Conservation (phyloP, 1,140 invertebrate genomes). For the Calephelis virginiensis region DNA sequence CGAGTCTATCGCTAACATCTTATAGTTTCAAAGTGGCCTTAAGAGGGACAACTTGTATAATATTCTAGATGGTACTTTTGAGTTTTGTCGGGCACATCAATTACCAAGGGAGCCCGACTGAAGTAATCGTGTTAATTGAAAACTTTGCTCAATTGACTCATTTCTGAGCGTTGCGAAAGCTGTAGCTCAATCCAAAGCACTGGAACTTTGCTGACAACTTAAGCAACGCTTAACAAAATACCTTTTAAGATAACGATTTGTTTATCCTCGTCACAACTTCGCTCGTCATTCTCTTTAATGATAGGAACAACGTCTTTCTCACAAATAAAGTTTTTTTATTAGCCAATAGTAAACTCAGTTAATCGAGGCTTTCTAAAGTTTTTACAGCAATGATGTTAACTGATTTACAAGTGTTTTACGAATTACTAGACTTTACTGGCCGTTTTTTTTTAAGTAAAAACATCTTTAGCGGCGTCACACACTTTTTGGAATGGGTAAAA, state of each 20-base stretch:
- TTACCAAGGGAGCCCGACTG: slow-evolving; percentile 5
- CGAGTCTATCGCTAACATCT: slow-evolving; percentile 1
- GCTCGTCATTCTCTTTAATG: slow-evolving; percentile 10
- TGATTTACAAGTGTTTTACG: no score
- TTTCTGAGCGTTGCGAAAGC: slow-evolving; percentile 1
- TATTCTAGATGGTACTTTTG: slow-evolving; percentile 18
- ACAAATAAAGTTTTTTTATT: no score
- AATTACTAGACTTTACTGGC: no score
- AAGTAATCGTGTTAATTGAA: slow-evolving; percentile 13
- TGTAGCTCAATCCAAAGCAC: slow-evolving; percentile 6
- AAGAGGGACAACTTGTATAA: slow-evolving; percentile 18
- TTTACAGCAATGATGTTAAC: no score
- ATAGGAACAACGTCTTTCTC: background rate
- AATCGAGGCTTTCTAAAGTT: no score
- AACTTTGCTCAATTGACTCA: slow-evolving; percentile 17
- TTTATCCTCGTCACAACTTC: slow-evolving; percentile 8
- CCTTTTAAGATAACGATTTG: slow-evolving; percentile 18
- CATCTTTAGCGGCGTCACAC: no score
- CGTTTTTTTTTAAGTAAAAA: no score
- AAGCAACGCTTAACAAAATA: slow-evolving; percentile 18
- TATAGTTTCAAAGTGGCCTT: slow-evolving; percentile 15
- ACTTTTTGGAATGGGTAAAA: no score
- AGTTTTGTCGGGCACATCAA: slow-evolving; percentile 18
- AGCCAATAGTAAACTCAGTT: no score
- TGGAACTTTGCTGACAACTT: slow-evolving; percentile 15